Evolutionary conservation across 2,888 invertebrate species (phyloP), one percentile per base, ranked within the genome.

Genomic region (Hirtodrosophila cameraria): DNA sequence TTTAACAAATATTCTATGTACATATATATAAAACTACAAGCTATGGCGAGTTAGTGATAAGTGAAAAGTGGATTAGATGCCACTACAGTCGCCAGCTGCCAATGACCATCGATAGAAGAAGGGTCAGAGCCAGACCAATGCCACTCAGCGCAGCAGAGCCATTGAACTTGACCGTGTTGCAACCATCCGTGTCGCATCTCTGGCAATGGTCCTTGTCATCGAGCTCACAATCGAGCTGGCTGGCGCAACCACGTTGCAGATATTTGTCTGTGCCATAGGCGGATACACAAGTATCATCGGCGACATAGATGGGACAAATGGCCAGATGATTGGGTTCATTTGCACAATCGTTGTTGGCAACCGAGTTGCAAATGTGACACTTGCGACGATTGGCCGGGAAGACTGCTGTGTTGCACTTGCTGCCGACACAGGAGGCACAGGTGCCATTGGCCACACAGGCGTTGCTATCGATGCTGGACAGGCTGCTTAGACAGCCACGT

Each of bases 301-400:
- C 33, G 1, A 38, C 55, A 50, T 88, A 90, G 13, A 79, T 58
- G 16, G 87, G 86, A 59, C 90, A 90, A 16, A 88, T 39, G 41
- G 71, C 62, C 13, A 75, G 3, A 1, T 39, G 12, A 12, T 55
- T 66, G 1, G 89, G 89, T 0, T 53, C 9, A 11, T 45, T 36
- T 4, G 27, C 30, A 16, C 90, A 90, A 0, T 58, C 50, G 2
- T 28, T 1, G 11, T 87, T 57, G 4, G 64, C 57, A 0, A 38
- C 38, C 0, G 89, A 88, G 13, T 79, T 78, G 58, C 90, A 90
- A 15, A 89, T 86, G 53, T 86, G 77, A 36, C 90, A 90, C n/a
- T 57, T 52, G 11, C 74, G 86, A 16, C 90, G 87, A 50, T 80
- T 54, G 13, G 16, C 50, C 11, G 90, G 90, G 75, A 82, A 90